Percentiles rank a stretch among this genome's conserved stretches.
Conservation (phyloP, 2,888 invertebrate genomes). For the Caenorhabditis wallacei region DNA sequence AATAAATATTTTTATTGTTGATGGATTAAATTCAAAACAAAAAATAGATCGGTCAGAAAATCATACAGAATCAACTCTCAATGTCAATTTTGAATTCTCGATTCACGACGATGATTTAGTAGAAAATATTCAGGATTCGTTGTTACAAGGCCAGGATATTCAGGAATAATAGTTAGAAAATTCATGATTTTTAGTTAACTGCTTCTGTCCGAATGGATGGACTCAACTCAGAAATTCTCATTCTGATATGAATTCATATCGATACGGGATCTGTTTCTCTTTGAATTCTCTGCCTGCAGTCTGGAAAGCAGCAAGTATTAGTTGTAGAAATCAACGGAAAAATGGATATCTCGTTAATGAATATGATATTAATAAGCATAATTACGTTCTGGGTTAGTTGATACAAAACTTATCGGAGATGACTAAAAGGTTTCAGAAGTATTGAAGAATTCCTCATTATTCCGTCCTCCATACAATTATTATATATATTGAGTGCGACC, state of each 20-base stretch:
- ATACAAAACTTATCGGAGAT: too few relatives aligned
- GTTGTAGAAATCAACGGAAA: slow-evolving; percentile 44
- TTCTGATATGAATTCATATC: slow-evolving; percentile 9
- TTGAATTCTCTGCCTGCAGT: slow-evolving; percentile 13
- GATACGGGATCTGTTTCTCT: slow-evolving; percentile 16
- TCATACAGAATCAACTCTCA: neutral
- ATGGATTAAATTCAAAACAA: neutral
- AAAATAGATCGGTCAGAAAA: neutral
- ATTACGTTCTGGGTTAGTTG: slow-evolving; percentile 24
- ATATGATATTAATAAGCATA: slow-evolving; percentile 46
- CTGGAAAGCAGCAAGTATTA: slow-evolving; percentile 58
- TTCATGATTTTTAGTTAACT: slow-evolving; percentile 8
- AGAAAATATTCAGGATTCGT: slow-evolving; percentile 35
- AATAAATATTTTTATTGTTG: slow-evolving; percentile 3
- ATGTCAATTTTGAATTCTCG: neutral
- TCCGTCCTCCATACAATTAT: slow-evolving; percentile 18
- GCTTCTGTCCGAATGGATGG: slow-evolving; percentile 38
- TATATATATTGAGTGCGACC: slow-evolving; percentile 35
- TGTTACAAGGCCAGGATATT: slow-evolving; percentile 25
- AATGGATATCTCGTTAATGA: slow-evolving; percentile 48
- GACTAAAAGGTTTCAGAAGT: slow-evolving; percentile 13
- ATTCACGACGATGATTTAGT: slow-evolving; percentile 20
- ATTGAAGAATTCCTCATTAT: slow-evolving; percentile 2
- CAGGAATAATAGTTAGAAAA: neutral
- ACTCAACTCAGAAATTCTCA: slow-evolving; percentile 8